These are phyloP conservation scores for Cenopis cana DNA, from an alignment of 2,888 invertebrate genomes.

Conservation along the genomic window DNA sequence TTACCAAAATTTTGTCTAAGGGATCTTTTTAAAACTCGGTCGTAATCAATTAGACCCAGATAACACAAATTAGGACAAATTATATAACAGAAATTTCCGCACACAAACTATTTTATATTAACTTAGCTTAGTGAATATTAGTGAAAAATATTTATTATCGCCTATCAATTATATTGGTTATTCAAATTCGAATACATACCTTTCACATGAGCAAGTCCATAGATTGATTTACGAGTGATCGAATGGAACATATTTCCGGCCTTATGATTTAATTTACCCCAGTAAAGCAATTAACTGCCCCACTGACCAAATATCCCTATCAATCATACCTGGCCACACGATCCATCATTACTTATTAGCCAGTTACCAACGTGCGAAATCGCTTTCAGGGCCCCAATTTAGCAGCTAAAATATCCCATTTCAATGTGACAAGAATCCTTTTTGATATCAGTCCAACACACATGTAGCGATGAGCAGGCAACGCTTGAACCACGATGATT, in stretches of 20 bases:
- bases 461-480: background rate
- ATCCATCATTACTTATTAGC: conserved; percentile 26
- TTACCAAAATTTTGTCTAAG: too few relatives aligned
- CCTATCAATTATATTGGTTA: background rate
- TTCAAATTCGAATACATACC: background rate
- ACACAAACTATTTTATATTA: background rate
- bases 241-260: background rate
- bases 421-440: background rate
- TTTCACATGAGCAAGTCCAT: background rate
- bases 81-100: background rate
- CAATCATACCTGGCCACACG: conserved; percentile 14
- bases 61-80: background rate
- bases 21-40: too few relatives aligned
- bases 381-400: background rate
- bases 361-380: conserved; percentile 11
- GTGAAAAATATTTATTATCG: background rate
- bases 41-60: background rate
- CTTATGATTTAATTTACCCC: conserved; percentile 11
- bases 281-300: conserved; percentile 5
- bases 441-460: background rate
- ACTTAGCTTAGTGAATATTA: background rate
- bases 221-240: background rate
- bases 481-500: background rate
- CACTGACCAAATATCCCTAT: conserved; percentile 25
- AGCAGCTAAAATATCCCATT: background rate